Conservation (phyloP, 2,888 invertebrate genomes). For the Rhogogaster chlorosoma region DNA sequence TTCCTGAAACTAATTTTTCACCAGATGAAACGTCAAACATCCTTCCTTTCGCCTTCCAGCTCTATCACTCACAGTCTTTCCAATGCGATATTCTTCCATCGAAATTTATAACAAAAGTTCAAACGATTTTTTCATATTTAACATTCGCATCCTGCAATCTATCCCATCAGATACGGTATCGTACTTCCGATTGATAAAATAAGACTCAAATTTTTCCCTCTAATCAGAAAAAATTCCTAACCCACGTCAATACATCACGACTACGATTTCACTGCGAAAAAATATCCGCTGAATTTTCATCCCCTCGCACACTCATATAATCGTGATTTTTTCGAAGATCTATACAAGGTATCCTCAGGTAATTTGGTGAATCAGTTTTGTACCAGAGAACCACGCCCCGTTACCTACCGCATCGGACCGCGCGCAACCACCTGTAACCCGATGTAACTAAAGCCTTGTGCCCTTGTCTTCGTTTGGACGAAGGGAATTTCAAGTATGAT, state of each 20-base stretch:
- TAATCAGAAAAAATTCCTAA: not conserved
- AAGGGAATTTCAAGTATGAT: constrained; percentile 28
- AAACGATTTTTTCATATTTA: not conserved
- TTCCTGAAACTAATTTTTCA: not conserved
- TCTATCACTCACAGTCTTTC: not conserved
- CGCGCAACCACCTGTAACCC: constrained; percentile 67
- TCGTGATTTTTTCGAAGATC: not conserved
- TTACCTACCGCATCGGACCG: constrained; percentile 49
- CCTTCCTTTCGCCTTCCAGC: not conserved
- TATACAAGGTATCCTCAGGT: not conserved
- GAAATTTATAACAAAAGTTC: not conserved
- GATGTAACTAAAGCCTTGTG: constrained; percentile 41
- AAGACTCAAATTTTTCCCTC: not conserved
- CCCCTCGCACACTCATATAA: not conserved
- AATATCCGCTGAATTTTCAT: not conserved
- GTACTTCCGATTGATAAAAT: not conserved
- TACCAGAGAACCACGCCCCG: constrained; percentile 50
- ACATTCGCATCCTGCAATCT: not conserved
- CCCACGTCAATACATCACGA: not conserved
- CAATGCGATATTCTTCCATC: not conserved
- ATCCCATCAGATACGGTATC: not conserved
- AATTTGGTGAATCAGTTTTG: constrained; percentile 39
- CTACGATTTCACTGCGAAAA: not conserved
- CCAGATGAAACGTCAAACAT: not conserved
- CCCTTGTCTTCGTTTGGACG: constrained; percentile 21